These are phyloP conservation scores for Sialis lutaria DNA, from an alignment of 2,888 invertebrate species.

Conservation along the genomic window DNA sequence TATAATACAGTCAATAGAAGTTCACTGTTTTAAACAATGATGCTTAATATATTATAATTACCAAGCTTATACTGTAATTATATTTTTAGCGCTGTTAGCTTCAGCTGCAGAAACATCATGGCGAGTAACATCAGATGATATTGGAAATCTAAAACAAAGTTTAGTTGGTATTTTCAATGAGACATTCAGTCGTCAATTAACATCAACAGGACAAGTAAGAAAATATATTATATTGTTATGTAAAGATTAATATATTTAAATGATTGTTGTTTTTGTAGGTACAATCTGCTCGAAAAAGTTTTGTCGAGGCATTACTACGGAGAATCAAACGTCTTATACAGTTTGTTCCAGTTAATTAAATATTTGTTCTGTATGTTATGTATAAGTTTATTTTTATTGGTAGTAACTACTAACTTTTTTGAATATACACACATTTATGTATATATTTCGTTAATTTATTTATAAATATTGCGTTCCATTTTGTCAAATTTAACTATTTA, in stretches of 20 bases:
- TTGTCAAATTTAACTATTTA: neutral
- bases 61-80: neutral
- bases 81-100: conserved; percentile 22
- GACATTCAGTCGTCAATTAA: conserved; percentile 54
- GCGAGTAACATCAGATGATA: conserved; percentile 40
- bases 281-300: conserved; percentile 28
- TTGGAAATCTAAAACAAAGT: conserved; percentile 50
- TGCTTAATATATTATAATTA: conserved; percentile 1
- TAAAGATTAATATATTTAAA: neutral
- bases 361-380: too few species aligned
- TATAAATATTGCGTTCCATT: too few species aligned
- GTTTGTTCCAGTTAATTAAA: conserved; percentile 43
- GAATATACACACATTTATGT: too few species aligned
- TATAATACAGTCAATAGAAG: neutral
- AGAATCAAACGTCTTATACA: conserved; percentile 66
- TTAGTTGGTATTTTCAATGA: conserved; percentile 60
- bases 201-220: conserved; percentile 44
- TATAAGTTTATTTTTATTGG: too few species aligned
- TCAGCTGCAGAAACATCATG: conserved; percentile 31
- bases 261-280: conserved; percentile 27
- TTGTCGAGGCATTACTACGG: conserved; percentile 55
- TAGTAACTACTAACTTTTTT: too few species aligned
- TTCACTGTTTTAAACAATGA: neutral
- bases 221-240: neutral
- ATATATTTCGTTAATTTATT: too few species aligned